Evolutionary conservation across 2,113 vertebrate genomes (phyloP).

Genomic region (Cyphomyrus plagiostoma): DNA sequence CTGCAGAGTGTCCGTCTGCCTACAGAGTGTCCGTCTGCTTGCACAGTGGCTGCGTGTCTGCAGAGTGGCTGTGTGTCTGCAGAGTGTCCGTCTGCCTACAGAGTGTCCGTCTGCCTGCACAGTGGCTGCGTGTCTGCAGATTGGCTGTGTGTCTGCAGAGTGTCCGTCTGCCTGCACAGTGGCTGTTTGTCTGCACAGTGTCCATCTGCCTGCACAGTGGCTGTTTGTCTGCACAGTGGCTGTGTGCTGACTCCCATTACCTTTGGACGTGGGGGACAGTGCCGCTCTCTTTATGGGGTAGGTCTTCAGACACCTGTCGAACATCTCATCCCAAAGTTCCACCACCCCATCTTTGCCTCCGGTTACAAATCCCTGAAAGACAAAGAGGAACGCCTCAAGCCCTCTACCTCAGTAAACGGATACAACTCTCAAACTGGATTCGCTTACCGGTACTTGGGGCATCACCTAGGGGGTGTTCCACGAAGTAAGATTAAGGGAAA

Average conservation of each 20-base stretch:
- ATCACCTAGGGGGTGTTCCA: neutral
- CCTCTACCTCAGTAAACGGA: neutral
- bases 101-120: too few species aligned
- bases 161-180: neutral
- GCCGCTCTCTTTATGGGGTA: conserved; percentile 91
- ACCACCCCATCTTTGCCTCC: conserved; percentile 95
- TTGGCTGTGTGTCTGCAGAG: neutral
- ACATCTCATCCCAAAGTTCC: conserved; percentile 97
- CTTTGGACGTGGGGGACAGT: conserved; percentile 85
- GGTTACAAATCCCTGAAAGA: conserved; percentile 83
- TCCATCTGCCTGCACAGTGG: too few species aligned
- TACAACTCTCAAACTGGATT: neutral
- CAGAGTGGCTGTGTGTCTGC: too few species aligned
- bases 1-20: too few species aligned
- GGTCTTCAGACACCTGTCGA: conserved; percentile 93
- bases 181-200: too few species aligned
- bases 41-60: too few species aligned
- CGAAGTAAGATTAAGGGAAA: too few species aligned
- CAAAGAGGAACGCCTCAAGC: neutral
- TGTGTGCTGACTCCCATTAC: conserved; percentile 44
- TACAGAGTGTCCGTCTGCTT: too few species aligned
- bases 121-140: too few species aligned
- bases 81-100: too few species aligned
- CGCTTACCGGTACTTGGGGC: neutral
- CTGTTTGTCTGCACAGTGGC: neutral